These are phyloP conservation scores for Parasteatoda tepidariorum DNA, from an alignment of 1,140 invertebrate species.

Conservation along the genomic window DNA sequence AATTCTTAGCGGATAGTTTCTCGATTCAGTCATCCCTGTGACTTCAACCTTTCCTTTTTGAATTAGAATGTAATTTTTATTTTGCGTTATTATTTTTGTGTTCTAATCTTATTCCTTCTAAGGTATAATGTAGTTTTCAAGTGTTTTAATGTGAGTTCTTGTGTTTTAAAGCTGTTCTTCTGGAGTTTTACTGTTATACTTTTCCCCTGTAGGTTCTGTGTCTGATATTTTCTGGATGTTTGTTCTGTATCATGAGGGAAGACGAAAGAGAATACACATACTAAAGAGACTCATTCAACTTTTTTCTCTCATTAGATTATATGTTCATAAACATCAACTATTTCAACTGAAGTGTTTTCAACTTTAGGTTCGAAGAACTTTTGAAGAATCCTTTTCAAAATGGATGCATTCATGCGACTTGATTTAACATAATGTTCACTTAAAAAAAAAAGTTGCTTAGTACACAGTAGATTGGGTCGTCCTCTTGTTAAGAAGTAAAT, in stretches of 20 bases:
- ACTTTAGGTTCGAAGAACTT: too few species aligned
- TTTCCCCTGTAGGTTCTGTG: constrained; percentile 30
- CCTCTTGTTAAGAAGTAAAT: too few species aligned
- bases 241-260: constrained; percentile 39
- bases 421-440: too few species aligned
- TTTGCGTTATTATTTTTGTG: background rate
- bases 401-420: too few species aligned
- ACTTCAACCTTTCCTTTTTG: background rate
- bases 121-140: background rate
- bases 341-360: too few species aligned
- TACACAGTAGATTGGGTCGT: too few species aligned
- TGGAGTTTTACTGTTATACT: background rate
- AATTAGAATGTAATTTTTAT: background rate
- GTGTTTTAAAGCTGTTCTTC: background rate
- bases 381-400: too few species aligned
- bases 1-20: too few species aligned
- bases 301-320: too few species aligned
- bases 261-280: constrained; percentile 17
- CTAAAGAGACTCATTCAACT: background rate
- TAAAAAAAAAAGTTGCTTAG: too few species aligned
- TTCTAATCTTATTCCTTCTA: background rate
- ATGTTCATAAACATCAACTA: too few species aligned
- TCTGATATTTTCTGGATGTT: constrained; percentile 31
- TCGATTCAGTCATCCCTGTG: background rate
- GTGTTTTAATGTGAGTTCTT: background rate